Base-by-base conservation (phyloP, 2,113 vertebrate genomes). In the Athene noctua region DNA sequence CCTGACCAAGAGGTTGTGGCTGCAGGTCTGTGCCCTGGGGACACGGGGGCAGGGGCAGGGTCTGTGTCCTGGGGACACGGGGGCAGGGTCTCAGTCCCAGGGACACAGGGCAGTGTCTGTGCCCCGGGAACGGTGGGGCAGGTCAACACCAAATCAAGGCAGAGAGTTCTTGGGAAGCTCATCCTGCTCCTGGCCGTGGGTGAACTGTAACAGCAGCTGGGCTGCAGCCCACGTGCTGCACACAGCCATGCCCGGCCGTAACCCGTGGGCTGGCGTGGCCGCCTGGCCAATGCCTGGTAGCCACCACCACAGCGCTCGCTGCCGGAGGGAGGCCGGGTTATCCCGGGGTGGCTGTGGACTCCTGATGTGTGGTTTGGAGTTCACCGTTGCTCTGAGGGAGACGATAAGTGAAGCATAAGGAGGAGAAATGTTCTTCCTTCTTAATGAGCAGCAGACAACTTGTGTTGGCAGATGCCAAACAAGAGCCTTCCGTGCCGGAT, bases 161-260 rank as follows among this genome's bases (percentile, higher is more conserved):
- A 46, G 3, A 21, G 38, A n/a, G 6, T 18, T 57, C 11, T 13
- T 9, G 36, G 34, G 30, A 73, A 36, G 58, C 40, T 84, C 9
- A 0, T 10, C 68, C 29, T 3, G 23, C 61, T 86, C 36, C 65
- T 44, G 59, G 67, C 67, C 1, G 2, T 25, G 74, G 49, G 29
- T 0, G 1, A 30, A 4, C 27, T 1, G 11, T 5, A 52, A 77
- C 11, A 2, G 25, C 26, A 79, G 61, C 42, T 26, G 7, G 13
- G 81, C 72, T 72, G 49, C 80, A 52, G 57, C 42, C 38, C 71
- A 34, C 8, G 0, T 30, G 16, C 54, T 38, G 44, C 51, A 7
- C 2, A 23, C 52, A 25, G 30, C 13, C 3, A 0, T 57, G 63
- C n/a, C n/a, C 5, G 3, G 47, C 73, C 3, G 7, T 13, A 30